phyloP scores from a whole-genome alignment of 2,888 invertebrate species.

The Ormyrus nitidulus region DNA sequence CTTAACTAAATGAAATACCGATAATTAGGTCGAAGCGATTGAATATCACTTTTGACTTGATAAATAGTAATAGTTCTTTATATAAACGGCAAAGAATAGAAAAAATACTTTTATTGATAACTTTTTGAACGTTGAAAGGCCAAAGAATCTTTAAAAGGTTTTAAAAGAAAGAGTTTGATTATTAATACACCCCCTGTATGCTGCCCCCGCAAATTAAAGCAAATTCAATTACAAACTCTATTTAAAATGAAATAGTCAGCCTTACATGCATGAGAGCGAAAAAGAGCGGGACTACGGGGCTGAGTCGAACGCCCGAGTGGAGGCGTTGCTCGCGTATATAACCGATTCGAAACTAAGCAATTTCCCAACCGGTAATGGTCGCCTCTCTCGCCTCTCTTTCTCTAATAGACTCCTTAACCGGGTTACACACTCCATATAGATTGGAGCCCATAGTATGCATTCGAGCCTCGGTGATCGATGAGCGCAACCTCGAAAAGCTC shows the following conservation, averaged over 20 bases:
- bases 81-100: no score
- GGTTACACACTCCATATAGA: constrained; percentile 60
- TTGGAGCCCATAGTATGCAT: constrained; percentile 57
- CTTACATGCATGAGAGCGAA: constrained; percentile 4
- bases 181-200: no score
- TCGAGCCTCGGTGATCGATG: constrained; percentile 48
- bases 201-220: no score
- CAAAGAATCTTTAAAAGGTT: no score
- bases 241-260: constrained; percentile 17
- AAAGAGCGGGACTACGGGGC: not conserved
- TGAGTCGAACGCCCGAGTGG: no score
- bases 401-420: constrained; percentile 66
- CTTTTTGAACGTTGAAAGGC: no score
- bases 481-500: not conserved
- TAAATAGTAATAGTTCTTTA: no score
- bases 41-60: no score
- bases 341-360: constrained; percentile 64
- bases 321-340: constrained; percentile 49
- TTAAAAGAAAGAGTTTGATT: no score
- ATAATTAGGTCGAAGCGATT: no score
- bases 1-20: no score
- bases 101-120: no score
- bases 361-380: constrained; percentile 65
- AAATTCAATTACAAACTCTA: constrained; percentile 22
- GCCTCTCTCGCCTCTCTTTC: constrained; percentile 57